Conservation (phyloP, 2,888 invertebrate genomes). For the Drosophila kambysellisi region DNA sequence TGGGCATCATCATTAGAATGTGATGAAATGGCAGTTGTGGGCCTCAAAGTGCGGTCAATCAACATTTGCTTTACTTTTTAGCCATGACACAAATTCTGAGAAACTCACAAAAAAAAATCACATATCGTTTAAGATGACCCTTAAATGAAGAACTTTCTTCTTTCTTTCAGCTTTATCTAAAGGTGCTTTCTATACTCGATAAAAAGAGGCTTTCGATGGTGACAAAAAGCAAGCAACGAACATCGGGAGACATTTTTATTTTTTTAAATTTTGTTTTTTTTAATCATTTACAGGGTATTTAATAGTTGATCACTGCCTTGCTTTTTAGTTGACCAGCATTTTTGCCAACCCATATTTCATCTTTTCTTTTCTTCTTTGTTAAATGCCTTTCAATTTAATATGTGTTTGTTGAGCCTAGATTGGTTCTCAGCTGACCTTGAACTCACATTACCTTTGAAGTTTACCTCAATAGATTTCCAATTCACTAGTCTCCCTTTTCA, state of each 20-base stretch:
- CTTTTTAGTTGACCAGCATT: not conserved
- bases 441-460: slow-evolving; percentile 13
- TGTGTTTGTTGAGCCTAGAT: not conserved
- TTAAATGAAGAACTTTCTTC: not conserved
- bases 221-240: not conserved
- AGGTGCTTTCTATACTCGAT: not conserved
- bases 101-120: not conserved
- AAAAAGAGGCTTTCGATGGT: not conserved
- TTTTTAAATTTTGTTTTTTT: not conserved
- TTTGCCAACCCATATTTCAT: not conserved
- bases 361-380: not conserved
- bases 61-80: not conserved
- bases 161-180: not conserved
- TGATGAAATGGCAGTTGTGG: slow-evolving; percentile 28
- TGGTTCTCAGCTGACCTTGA: slow-evolving; percentile 28
- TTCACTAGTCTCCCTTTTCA: not conserved
- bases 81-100: slow-evolving; percentile 2
- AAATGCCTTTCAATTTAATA: not conserved
- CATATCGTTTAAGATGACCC: slow-evolving; percentile 2
- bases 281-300: not conserved
- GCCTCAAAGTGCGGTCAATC: slow-evolving; percentile 3
- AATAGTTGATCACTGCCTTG: not conserved
- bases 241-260: not conserved
- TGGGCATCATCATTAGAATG: slow-evolving; percentile 60
- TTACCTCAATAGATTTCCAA: not conserved